A percentile compares a stretch with the other conserved stretches of the same genome.
Evolutionary conservation across 1,140 invertebrate species (phyloP).

Genomic region (Trinorchestia longiramus): DNA sequence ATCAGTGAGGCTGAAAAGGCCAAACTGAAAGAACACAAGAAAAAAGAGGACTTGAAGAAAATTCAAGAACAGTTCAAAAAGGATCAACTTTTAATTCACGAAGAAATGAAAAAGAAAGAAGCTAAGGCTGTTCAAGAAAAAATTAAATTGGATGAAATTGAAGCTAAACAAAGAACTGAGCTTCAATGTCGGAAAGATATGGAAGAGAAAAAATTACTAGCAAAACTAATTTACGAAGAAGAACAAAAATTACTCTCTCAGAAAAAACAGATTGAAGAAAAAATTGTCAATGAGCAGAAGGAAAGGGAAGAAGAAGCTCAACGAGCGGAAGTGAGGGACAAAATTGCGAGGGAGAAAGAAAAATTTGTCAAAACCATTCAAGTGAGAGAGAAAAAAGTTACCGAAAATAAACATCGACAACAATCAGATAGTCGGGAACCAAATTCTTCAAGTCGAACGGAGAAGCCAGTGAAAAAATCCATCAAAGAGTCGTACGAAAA

Average conservation of each 20-base stretch:
- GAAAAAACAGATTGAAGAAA: constrained; percentile 49
- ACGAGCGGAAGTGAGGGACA: constrained; percentile 39
- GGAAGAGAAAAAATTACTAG: constrained; percentile 56
- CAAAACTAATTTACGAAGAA: constrained; percentile 35
- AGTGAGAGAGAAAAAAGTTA: not conserved
- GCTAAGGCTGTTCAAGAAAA: constrained; percentile 11
- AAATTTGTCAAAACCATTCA: not conserved
- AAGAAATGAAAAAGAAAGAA: constrained; percentile 54
- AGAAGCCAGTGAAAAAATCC: not conserved
- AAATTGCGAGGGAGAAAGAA: constrained; percentile 56
- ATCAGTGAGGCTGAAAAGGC: constrained; percentile 53
- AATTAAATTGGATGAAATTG: constrained; percentile 50
- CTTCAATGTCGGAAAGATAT: not conserved
- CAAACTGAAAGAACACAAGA: not conserved
- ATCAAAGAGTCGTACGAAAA: constrained; percentile 35
- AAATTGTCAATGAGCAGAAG: not conserved
- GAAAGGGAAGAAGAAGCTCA: constrained; percentile 53
- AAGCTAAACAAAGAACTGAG: not conserved
- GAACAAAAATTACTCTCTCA: constrained; percentile 41
- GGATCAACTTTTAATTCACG: constrained; percentile 40
- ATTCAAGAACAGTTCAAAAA: constrained; percentile 32
- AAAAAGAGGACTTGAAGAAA: constrained; percentile 40
- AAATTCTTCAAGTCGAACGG: not conserved
- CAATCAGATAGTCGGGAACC: not conserved
- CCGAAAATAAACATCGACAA: not conserved